phyloP scores from a whole-genome alignment of 2,113 vertebrate genomes.

The Mastomys coucha region DNA sequence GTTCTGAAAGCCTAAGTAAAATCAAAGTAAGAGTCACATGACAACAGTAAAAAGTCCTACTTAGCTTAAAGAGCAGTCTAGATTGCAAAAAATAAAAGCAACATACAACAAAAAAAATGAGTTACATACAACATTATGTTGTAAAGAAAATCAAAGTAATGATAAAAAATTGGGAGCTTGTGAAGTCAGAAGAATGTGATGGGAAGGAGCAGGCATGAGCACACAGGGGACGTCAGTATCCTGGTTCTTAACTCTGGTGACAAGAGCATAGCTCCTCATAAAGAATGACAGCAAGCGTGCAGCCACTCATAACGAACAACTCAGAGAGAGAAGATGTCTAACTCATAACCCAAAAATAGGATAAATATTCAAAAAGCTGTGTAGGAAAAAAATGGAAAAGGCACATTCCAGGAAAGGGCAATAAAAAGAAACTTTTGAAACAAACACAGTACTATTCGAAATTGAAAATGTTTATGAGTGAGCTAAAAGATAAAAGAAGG shows the following conservation, averaged over 20 bases:
- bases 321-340: too few relatives aligned
- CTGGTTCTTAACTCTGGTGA: too few relatives aligned
- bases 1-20: neutral
- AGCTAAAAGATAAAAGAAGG: neutral
- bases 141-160: neutral
- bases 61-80: neutral
- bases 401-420: neutral
- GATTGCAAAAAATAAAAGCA: neutral
- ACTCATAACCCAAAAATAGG: too few relatives aligned
- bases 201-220: neutral
- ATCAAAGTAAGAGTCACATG: neutral
- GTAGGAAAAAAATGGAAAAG: neutral
- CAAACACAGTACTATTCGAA: neutral
- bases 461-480: neutral
- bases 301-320: too few relatives aligned
- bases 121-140: neutral
- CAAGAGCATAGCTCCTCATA: too few relatives aligned
- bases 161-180: neutral
- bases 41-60: neutral
- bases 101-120: neutral
- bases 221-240: neutral
- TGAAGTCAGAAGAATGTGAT: neutral
- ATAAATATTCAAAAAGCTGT: too few relatives aligned
- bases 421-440: neutral
- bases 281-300: too few relatives aligned